Evolutionary conservation across 2,888 invertebrate species (phyloP), one percentile per base, ranked within the genome.

Genomic region (Agrypnus murinus): DNA sequence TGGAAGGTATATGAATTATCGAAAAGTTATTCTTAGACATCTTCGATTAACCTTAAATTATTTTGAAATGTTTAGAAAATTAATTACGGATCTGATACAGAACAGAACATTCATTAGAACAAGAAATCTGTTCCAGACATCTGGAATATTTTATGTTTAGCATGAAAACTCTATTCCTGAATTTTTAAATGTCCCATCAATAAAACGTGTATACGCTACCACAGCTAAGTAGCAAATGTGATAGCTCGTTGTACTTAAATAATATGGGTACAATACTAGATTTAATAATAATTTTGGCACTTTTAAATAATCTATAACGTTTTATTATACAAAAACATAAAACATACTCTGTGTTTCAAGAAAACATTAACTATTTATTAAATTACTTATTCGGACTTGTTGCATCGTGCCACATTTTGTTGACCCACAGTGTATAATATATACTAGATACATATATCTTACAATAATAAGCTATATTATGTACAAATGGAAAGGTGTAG

Each of bases 251-350:
- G 46, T 66, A 59, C 58, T 68, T 53, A 68, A 68, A 68, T 43
- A 62, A 68, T 68, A 60, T 14, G 40, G 38, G 48, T 59, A 48
- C 36, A 43, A 64, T 50, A 57, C 69, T 63, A 59, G 59, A 58
- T 71, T 70, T 68, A 72, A 73, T 77, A 72, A 73, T 77, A 75
- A 73, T 67, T 78, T 78, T 78, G 78, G 78, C 78, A 78, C 78
- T 77, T 78, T 75, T 71, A 78, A 78, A 78, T 75, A 75, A 78
- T 77, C 48, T 76, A 63, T 74, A 74, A 75, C 74, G 70, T 71
- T 25, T 25, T 77, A 71, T 75, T 76, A 75, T 76, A 75, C 76
- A 74, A 62, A 72, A 75, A 75, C 72, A 67, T 64, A 75, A 72
- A 60, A 71, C 50, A 57, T 72, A 70, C 65, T 34, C 74, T 62